A percentile compares a stretch with the other conserved stretches of the same genome.
Evolutionary conservation across 1,140 invertebrate genomes (phyloP).

Genomic region (Calephelis virginiensis): DNA sequence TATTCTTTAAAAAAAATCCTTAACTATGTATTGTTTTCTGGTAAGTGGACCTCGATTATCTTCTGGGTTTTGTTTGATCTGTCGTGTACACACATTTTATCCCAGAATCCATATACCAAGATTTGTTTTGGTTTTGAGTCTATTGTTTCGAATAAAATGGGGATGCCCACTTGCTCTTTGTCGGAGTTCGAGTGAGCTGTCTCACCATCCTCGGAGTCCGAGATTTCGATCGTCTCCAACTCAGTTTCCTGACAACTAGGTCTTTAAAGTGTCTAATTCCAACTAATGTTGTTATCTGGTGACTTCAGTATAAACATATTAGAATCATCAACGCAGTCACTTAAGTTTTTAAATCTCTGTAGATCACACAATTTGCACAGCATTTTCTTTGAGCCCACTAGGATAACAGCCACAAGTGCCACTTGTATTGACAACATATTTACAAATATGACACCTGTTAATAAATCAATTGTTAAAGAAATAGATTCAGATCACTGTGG

Average conservation of each 20-base stretch:
- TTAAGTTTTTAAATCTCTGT: too few relatives aligned
- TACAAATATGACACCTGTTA: too few relatives aligned
- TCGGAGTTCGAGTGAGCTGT: neutral
- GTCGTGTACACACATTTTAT: neutral
- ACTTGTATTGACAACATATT: too few relatives aligned
- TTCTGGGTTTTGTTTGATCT: neutral
- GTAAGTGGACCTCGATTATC: conserved; percentile 3
- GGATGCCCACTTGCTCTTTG: neutral
- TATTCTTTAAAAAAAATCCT: conserved; percentile 30
- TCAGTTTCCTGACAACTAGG: neutral
- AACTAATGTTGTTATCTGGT: neutral
- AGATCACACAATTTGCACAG: too few relatives aligned
- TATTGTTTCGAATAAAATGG: conserved; percentile 33
- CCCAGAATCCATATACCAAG: conserved; percentile 24
- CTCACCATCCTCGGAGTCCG: conserved; percentile 1
- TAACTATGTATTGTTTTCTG: conserved; percentile 25
- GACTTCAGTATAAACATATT: neutral
- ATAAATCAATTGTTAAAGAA: too few relatives aligned
- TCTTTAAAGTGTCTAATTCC: neutral
- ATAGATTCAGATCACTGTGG: too few relatives aligned
- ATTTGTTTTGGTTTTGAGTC: conserved; percentile 38
- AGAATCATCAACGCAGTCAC: too few relatives aligned
- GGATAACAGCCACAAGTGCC: too few relatives aligned
- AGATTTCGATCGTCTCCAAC: neutral
- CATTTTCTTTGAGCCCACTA: too few relatives aligned